Percentiles rank a stretch among this genome's conserved stretches.
Evolutionary conservation across 2,113 vertebrate species (phyloP).

Genomic region (Dromaius novaehollandiae): DNA sequence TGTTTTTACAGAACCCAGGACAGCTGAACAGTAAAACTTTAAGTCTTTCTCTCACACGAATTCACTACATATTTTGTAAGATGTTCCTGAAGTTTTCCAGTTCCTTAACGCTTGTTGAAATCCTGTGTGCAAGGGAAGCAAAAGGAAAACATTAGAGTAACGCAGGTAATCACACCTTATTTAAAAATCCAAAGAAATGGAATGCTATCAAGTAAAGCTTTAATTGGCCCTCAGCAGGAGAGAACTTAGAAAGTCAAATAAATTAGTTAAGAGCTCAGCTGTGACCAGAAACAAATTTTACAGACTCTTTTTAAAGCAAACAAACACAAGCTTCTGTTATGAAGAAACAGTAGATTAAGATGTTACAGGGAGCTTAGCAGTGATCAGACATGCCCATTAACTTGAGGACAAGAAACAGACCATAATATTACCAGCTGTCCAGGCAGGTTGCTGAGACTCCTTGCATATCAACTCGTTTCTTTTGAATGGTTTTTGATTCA

Average conservation of each 20-base stretch:
- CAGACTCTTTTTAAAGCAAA: background rate
- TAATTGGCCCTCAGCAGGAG: background rate
- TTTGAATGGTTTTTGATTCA: background rate
- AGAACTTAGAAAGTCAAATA: background rate
- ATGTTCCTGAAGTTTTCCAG: conserved; percentile 88
- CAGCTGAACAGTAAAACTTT: rapidly evolving
- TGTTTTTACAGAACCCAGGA: background rate
- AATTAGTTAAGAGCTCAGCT: background rate
- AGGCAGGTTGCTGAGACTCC: background rate
- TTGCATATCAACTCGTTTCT: background rate
- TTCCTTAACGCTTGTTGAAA: conserved; percentile 92
- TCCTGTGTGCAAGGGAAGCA: conserved; percentile 73
- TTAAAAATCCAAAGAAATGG: background rate
- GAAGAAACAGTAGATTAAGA: background rate
- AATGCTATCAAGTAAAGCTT: background rate
- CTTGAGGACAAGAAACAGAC: background rate
- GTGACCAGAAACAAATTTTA: background rate
- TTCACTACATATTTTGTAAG: conserved; percentile 74
- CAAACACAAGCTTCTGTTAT: background rate
- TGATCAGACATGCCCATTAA: background rate
- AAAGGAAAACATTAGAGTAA: background rate
- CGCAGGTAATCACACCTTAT: rapidly evolving
- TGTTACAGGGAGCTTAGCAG: background rate
- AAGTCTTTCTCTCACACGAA: background rate
- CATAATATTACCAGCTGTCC: background rate